phyloP scores from a whole-genome alignment of 2,888 invertebrate genomes.

The Apamea sordens region DNA sequence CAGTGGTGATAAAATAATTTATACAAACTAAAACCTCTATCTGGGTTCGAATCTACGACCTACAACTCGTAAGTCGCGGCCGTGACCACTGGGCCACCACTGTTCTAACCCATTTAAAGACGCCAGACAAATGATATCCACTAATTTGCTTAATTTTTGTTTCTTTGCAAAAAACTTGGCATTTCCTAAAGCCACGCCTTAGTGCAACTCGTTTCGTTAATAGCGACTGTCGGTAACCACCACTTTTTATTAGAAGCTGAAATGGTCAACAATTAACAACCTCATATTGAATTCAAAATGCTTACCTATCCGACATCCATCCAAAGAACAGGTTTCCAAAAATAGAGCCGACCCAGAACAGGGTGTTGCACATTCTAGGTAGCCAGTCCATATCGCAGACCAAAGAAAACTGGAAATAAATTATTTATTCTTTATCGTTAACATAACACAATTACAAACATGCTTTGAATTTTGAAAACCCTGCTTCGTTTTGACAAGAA shows the following conservation, averaged over 20 bases:
- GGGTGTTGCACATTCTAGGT: slow-evolving; percentile 91
- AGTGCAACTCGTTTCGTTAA: background rate
- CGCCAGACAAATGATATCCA: background rate
- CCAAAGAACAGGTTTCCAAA: slow-evolving; percentile 92
- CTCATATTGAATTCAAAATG: background rate
- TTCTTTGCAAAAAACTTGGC: too few species aligned
- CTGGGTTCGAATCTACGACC: too few species aligned
- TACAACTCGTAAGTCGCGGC: too few species aligned
- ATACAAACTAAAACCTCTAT: too few species aligned
- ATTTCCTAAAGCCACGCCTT: background rate
- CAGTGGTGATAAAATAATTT: too few species aligned
- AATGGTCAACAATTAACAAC: background rate
- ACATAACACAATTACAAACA: background rate
- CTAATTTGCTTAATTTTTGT: background rate
- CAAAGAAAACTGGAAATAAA: slow-evolving; percentile 88
- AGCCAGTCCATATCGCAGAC: slow-evolving; percentile 92
- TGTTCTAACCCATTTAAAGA: too few species aligned
- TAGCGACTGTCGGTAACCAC: background rate
- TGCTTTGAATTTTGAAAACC: background rate
- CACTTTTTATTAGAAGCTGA: background rate
- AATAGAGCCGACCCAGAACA: slow-evolving; percentile 93
- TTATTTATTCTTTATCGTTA: background rate
- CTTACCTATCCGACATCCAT: slow-evolving; percentile 92
- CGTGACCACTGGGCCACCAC: too few species aligned
- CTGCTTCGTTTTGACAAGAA: background rate